phyloP scores from a whole-genome alignment of 1,140 invertebrate species.

The Trichonephila inaurata region DNA sequence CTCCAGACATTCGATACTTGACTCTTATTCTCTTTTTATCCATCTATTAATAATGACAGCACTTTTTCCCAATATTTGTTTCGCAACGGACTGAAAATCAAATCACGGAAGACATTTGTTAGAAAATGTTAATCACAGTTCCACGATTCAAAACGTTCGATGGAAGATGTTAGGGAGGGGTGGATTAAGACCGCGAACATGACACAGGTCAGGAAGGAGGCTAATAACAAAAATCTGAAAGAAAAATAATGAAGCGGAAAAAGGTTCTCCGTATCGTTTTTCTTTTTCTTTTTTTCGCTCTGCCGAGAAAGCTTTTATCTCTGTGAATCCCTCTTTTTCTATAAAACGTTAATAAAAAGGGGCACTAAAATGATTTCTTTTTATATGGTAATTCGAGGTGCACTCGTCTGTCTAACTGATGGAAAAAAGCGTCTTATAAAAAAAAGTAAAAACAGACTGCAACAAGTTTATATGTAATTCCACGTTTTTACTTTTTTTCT shows the following conservation, averaged over 20 bases:
- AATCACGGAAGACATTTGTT: neutral
- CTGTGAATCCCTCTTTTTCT: neutral
- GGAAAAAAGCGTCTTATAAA: no score
- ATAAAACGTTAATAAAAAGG: no score
- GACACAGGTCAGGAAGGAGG: neutral
- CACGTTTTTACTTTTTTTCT: no score
- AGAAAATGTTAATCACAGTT: neutral
- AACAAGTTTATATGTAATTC: no score
- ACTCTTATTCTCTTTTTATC: neutral
- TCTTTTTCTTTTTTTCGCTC: neutral
- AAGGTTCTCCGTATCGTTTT: neutral
- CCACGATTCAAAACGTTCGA: neutral
- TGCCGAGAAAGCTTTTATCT: neutral
- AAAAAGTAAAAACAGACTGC: no score
- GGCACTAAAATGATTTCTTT: no score
- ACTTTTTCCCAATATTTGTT: neutral
- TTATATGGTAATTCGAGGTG: no score
- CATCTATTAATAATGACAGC: conserved; percentile 1
- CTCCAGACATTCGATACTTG: neutral
- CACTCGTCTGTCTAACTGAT: no score
- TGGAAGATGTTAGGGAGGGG: neutral
- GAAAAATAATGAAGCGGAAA: neutral
- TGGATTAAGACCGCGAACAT: neutral
- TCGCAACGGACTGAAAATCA: neutral
- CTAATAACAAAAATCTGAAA: neutral